Evolutionary conservation across 2,797 vertebrate genomes (phyloP).

Genomic region (Tenualosa ilisha): DNA sequence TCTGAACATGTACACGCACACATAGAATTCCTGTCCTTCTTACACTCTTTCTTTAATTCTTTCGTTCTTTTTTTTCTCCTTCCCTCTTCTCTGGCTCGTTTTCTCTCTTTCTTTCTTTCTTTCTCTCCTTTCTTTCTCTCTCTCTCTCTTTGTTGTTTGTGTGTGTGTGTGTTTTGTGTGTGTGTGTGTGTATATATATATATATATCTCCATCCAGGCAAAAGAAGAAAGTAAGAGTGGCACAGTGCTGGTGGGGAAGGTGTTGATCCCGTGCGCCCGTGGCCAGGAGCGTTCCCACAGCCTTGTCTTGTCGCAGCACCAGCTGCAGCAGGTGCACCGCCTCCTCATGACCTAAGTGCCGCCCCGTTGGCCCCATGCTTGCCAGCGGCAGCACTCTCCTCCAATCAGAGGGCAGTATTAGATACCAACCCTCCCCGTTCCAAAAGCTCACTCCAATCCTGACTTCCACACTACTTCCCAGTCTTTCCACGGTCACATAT

Average conservation of each 20-base stretch:
- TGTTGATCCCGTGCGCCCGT: conserved; percentile 80
- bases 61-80: background rate
- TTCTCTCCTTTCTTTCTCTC: background rate
- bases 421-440: background rate
- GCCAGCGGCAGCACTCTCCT: conserved; percentile 13
- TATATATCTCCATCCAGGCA: conserved; percentile 54
- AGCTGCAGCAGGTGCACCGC: conserved; percentile 80
- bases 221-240: conserved; percentile 80
- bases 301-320: conserved; percentile 82
- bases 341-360: conserved; percentile 73
- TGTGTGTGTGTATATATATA: too few relatives aligned
- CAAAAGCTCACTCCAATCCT: conserved; percentile 7
- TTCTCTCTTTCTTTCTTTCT: background rate
- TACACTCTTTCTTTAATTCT: background rate
- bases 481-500: background rate
- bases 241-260: conserved; percentile 80
- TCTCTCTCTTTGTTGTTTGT: too few relatives aligned
- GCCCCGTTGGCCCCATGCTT: background rate
- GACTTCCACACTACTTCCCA: background rate
- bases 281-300: conserved; percentile 85
- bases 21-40: background rate
- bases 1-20: background rate
- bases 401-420: conserved; percentile 37
- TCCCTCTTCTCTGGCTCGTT: background rate
- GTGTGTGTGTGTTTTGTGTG: too few relatives aligned